Base-by-base conservation (phyloP, 2,797 vertebrate genomes). In the Semotilus atromaculatus region DNA sequence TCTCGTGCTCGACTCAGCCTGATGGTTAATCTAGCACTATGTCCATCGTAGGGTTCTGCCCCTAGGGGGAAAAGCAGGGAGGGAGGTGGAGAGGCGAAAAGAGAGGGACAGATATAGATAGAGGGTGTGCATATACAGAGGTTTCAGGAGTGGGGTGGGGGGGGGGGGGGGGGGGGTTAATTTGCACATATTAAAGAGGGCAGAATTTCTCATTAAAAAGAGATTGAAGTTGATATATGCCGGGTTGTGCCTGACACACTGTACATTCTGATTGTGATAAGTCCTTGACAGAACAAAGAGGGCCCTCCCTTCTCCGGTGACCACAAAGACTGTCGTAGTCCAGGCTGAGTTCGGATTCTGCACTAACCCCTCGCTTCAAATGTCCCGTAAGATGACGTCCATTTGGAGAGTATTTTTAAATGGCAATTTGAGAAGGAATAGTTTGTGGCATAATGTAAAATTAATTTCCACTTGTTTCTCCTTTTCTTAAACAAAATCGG, bases 181-280 rank as follows among this genome's bases (percentile, higher is more conserved):
- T 96, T 96, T 96, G 94, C 94, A 96, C 94, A 94, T 95, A 95
- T 95, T 96, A 95, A 93, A 95, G 92, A 94, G 93, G 94, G 94
- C 94, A 95, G 94, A 94, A 95, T 96, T 95, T 95, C 95, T 95
- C 94, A 95, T 95, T 95, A 95, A 95, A 95, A 95, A 94, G 93
- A 95, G 94, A 96, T 95, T 95, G 94, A 95, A 95, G 94, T 95
- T 95, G 94, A 95, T 96, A 95, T 95, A 95, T 95, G 94, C 93
- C 93, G 93, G 92, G 92, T 93, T 89, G 92, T 92, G 93, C 91
- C 94, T 94, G 94, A 94, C 93, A 94, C 94, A 94, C 94, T 95
- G 94, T 95, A 94, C 93, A 92, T 93, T 94, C 91, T 93, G 93
- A 95, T 93, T 93, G 93, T 93, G 93, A 94, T 93, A 94, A 95